Evolutionary conservation across 2,797 vertebrate genomes (phyloP), one percentile per base, ranked within the genome.

Genomic region (Huso huso): DNA sequence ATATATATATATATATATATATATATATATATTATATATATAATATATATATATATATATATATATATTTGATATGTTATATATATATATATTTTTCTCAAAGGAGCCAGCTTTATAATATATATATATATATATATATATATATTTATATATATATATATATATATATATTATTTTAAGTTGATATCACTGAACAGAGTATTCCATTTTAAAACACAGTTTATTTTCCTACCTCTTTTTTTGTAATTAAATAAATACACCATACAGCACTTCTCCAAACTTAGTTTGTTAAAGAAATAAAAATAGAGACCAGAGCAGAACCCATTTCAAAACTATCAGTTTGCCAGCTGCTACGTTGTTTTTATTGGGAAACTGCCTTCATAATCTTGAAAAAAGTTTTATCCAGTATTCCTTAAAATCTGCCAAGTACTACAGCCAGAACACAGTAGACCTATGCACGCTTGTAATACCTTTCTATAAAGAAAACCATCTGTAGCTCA

Each of bases 381-480:
- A 67, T 77, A 68, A 71, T 73, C 75, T 66, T 74, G 80, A 73
- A 82, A 77, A 74, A 18, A 73, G 64, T 74, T 37, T 78, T 80
- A 68, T 78, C 50, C 3, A 0, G n/a, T 51, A 57, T 67, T 71
- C 71, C 71, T 66, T 66, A 72, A 71, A 73, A 75, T 37, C 64
- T 75, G 70, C 73, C 76, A 73, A 74, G 72, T 62, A 70, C 6
- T 66, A 66, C 66, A 75, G 74, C 9, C 0, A 51, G 62, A 73
- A 73, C 60, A 67, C 37, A 76, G 64, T 12, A 70, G 69, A 76
- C 64, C 68, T 72, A 23, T 12, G 49, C 51, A 70, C 51, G 68
- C 68, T 79, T 74, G 76, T 65, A 81, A 58, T 64, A 74, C 48
- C 64, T 66, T 78, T 69, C 73, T 71, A 76, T 72, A 78, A 79